phyloP scores from a whole-genome alignment of 2,888 invertebrate genomes.

The Lutraria lutraria region DNA sequence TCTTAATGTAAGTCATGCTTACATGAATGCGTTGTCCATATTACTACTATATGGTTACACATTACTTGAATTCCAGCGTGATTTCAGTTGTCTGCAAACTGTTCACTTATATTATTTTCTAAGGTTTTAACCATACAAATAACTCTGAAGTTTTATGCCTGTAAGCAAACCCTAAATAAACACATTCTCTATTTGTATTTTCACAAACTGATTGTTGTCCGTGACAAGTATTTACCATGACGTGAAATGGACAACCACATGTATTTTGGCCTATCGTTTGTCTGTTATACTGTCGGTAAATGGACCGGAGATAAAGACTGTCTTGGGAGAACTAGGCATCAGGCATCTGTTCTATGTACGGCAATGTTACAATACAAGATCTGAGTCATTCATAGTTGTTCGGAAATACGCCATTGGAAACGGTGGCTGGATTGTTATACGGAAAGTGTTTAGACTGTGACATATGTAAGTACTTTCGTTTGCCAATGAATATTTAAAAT shows the following conservation, averaged over 20 bases:
- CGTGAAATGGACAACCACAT: slow-evolving; percentile 4
- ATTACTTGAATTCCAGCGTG: too few species aligned
- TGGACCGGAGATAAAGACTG: slow-evolving; percentile 46
- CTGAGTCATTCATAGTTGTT: slow-evolving; percentile 35
- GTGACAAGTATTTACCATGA: neutral
- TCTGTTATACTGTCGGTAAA: slow-evolving; percentile 36
- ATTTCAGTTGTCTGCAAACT: too few species aligned
- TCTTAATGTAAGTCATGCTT: too few species aligned
- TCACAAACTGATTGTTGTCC: neutral
- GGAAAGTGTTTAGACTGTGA: neutral
- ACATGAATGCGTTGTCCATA: too few species aligned
- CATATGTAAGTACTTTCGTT: slow-evolving; percentile 5
- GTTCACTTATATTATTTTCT: neutral
- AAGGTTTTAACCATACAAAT: neutral
- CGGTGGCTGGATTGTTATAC: slow-evolving; percentile 1
- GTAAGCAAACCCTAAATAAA: neutral
- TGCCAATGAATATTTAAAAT: neutral
- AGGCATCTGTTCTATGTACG: slow-evolving; percentile 26
- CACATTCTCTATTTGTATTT: neutral
- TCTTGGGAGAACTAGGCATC: slow-evolving; percentile 32
- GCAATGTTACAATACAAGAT: slow-evolving; percentile 9
- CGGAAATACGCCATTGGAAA: slow-evolving; percentile 15
- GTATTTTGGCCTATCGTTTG: slow-evolving; percentile 38
- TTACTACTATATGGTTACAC: too few species aligned
- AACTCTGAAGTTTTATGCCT: neutral